These are phyloP conservation scores for Tenthredo amoena DNA, from an alignment of 2,888 invertebrate species.

Conservation along the genomic window DNA sequence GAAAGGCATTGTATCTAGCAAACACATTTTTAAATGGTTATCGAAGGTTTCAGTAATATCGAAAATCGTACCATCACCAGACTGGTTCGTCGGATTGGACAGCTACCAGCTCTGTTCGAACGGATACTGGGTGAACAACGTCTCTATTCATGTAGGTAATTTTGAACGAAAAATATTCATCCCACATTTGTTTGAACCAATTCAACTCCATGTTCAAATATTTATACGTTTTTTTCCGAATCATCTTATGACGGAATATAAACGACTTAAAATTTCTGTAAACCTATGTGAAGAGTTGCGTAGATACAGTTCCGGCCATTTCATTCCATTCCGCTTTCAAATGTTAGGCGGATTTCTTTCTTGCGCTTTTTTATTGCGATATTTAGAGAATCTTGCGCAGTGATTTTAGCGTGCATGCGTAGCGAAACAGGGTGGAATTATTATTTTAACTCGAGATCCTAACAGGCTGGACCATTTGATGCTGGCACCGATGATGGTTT, in stretches of 20 bases:
- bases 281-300: too few species aligned
- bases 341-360: neutral
- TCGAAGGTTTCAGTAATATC: conserved; percentile 82
- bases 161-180: neutral
- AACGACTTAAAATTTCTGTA: neutral
- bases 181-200: neutral
- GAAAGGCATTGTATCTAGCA: neutral
- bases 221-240: neutral
- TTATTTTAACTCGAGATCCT: conserved; percentile 19
- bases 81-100: conserved; percentile 85
- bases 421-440: neutral
- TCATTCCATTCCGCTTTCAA: neutral
- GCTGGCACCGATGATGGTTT: conserved; percentile 79
- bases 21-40: conserved; percentile 56
- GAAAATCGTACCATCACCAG: conserved; percentile 84
- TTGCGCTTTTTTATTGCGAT: too few species aligned
- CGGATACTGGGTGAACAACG: conserved; percentile 81
- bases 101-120: conserved; percentile 81
- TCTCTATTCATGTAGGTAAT: conserved; percentile 79
- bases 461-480: conserved; percentile 76
- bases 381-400: too few species aligned
- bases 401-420: too few species aligned
- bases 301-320: neutral
- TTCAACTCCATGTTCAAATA: neutral
- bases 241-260: neutral